Base-by-base conservation (phyloP, 2,113 vertebrate species). In the Cariama cristata region DNA sequence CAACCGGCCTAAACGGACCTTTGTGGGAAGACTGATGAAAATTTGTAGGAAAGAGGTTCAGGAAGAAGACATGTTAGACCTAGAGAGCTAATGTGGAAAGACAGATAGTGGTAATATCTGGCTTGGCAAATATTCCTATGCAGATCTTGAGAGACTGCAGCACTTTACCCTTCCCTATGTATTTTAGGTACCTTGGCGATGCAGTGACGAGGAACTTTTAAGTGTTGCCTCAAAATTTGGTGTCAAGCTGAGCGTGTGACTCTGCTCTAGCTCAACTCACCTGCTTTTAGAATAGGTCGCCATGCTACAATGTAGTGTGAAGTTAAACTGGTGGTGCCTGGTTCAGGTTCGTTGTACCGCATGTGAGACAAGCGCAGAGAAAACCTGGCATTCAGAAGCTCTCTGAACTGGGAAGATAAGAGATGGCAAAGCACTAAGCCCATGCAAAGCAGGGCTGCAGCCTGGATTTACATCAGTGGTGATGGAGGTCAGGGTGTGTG, bases 401-500 rank as follows among this genome's bases (percentile, higher is more conserved):
- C 22, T 42, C 68, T 53, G 58, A 67, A 21, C 30, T 21, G 42
- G 58, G 64, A 72, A 49, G 62, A 32, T 12, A 19, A 44, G 49
- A 60, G 50, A 42, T 28, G 22, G 47, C 9, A 44, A 85, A 94
- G 60, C 14, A 35, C 8, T 33, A 56, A 73, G 13, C 20, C 63
- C 14, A 1, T 7, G 22, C 14, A 63, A 69, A 63, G 35, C 18
- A 14, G 1, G 38, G n/a, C 44, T 72, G 47, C 47, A 62, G 19
- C 40, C 12, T 9, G 52, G 38, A 17, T 44, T 40, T 33, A 21
- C 45, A 5, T n/a, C 44, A 14, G 38, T 14, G 76, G 22, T 27
- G 44, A 38, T 0, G 23, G 55, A 8, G 0, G 0, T 68, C 7
- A 8, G 33, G 33, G 38, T 7, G 33, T 35, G 53, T 19, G 53